Evolutionary conservation across 2,113 vertebrate genomes (phyloP), one percentile per base, ranked within the genome.

Genomic region (Phalacrocorax pelagicus): DNA sequence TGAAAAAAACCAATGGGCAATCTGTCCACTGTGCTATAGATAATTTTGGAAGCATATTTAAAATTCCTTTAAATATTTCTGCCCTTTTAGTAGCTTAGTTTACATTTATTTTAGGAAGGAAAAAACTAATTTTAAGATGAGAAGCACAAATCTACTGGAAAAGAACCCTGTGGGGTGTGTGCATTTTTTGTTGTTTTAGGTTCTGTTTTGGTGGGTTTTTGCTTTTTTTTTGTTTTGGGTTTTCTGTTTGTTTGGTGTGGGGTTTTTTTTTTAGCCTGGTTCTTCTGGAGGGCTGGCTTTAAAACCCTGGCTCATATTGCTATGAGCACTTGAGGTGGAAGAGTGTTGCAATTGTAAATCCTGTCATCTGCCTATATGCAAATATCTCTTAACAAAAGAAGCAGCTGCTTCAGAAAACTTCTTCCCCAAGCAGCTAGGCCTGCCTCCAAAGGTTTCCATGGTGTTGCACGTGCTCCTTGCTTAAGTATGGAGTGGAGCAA

Each of bases 401-500:
- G 72, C 54, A 86, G 52, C 61, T 0, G 0, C 75, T 84, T 88
- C 80, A 69, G 49, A 92, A 88, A n/a, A 73, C 18, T 18, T 34
- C 77, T 86, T 95, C 78, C 58, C 74, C 12, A 13, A 61, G 88
- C 61, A 95, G 46, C 36, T 36, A 42, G 67, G 58, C 36, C 49
- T 87, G 54, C 47, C 40, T 87, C 65, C 65, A 38, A 11, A 89
- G 29, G 36, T 38, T 80, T 90, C 85, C 17, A 9, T 52, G 65
- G 44, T 61, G 65, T 83, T 72, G 61, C 88, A 54, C 3, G 1
- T 92, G 90, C 42, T 92, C 6, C 40, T 84, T 78, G 54, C 88
- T 73, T 77, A 66, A 67, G 73, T 71, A 44, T 91, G 93, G 95
- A 93, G 93, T 91, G 93, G 95, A 93, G 93, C 90, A 97, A 51